Base-by-base conservation (phyloP, 2,888 invertebrate genomes). In the Lasioglossum figueresi region DNA sequence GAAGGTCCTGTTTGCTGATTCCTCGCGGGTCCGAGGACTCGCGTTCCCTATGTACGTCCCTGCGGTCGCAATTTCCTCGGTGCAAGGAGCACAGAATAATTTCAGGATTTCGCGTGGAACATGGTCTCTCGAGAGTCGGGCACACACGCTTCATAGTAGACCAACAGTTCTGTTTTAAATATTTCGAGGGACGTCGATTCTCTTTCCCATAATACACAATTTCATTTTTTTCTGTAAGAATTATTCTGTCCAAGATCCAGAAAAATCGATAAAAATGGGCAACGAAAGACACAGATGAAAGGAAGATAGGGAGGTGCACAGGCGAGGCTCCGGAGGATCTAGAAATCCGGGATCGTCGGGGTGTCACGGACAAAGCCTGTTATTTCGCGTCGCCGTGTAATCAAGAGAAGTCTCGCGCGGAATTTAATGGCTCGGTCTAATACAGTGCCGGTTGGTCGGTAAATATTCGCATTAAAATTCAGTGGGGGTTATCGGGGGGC, bases 401-500 rank as follows among this genome's bases (percentile, higher is more conserved):
- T 74, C 77, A n/a, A 10, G 43, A n/a, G 52, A 31, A 75, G 34
- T 27, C 31, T 56, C 16, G 52, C 16, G 14, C 59, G 48, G 34
- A 40, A 82, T 84, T 74, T 74, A 82, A 77, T 59, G 31, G 66
- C 34, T 66, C 45, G 68, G 52, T 48, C 31, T 77, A 48, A 83
- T 82, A 59, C 68, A 70, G 72, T 82, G 23, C 45, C 31, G 19
- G 34, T 48, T 5, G 40, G 68, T 68, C 48, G 77, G 82, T 78
- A 82, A 84, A 84, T 84, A 82, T 78, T 79, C 66, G 76, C 83
- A 83, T 84, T 84, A 84, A 84, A 84, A 84, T 84, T 83, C 84
- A 79, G 79, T 23, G 79, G 72, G 31, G 66, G 78, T 76, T 76
- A 83, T 79, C 83, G 31, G 23, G 37, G 40, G 56, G 63, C 52